Base-by-base conservation (phyloP, 2,888 invertebrate species). In the Ptychoptera contaminata region DNA sequence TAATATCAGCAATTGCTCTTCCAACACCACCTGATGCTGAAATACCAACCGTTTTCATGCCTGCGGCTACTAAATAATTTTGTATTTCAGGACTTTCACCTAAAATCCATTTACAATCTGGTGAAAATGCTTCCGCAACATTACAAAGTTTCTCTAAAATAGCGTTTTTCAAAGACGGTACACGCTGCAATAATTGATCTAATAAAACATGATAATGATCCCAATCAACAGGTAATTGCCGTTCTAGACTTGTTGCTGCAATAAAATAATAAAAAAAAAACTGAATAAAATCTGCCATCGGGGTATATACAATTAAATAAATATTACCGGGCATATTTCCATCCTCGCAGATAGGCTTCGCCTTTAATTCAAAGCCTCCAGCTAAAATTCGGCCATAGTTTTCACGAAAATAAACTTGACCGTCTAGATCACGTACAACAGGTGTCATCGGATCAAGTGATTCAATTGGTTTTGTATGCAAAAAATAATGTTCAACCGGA, bases 1-100 rank as follows among this genome's bases (percentile, higher is more conserved):
- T 88, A 58, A 87, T 77, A 61, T 94, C 88, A 0, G 85, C 86
- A 0, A 92, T 80, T 1, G 87, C 79, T 55, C 83, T 76, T 0
- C 94, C 96, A n/a, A 94, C 83, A 5, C 96, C 97, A 0, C 93
- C 94, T 0, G 93, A 91, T 8, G 91, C 86, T 1, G 88, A 86
- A 40, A 94, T 82, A n/a, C 96, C 96, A 30, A 90, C 83, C 0
- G 93, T 91, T 70, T 92, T 92, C 82, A 94, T 90, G 2, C 96
- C 97, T 35, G 93, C 90, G 1, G 94, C 92, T 36, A 97, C 81
- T 61, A 79, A 82, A 61, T 93, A 93, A 58, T 90, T 90, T 53
- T 76, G 72, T 54, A 92, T 79, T 74, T 96, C 94, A 0, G 94
- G 86, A 3, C 87, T 78, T 69, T 93, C 88, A 0, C 97, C 97